phyloP scores from a whole-genome alignment of 2,113 vertebrate species.

The Hippolais icterina region DNA sequence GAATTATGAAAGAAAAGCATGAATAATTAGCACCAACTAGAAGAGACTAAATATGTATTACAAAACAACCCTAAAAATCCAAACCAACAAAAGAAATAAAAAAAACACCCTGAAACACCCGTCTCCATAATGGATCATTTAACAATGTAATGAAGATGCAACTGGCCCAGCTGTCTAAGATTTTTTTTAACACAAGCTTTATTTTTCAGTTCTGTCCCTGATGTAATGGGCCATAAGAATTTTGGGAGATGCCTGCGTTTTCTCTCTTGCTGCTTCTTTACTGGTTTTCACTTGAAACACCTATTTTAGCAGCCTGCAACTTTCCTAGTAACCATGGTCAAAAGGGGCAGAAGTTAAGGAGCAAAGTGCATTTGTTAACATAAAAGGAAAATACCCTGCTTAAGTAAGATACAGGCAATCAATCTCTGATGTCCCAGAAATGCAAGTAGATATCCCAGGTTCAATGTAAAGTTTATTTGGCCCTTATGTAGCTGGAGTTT shows the following conservation, averaged over 20 bases:
- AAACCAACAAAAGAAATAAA: not conserved
- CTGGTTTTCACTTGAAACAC: not conserved
- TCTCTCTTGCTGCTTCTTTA: not conserved
- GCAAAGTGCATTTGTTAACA: not conserved
- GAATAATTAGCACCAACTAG: conserved; percentile 17
- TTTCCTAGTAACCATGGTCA: not conserved
- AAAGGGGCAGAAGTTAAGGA: not conserved
- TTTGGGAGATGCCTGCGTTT: not conserved
- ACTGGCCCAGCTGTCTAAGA: not conserved
- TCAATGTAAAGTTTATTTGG: not conserved
- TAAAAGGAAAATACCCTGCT: conserved; percentile 7
- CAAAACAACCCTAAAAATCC: not conserved
- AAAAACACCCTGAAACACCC: not conserved
- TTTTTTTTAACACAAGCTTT: not conserved
- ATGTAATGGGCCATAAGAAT: not conserved
- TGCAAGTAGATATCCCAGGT: not conserved
- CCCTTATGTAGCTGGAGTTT: conserved; percentile 62
- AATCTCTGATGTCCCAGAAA: conserved; percentile 3
- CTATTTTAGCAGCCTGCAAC: not conserved
- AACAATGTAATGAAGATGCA: not conserved
- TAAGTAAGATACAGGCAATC: not conserved
- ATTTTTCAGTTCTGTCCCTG: not conserved
- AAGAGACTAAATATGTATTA: not conserved
- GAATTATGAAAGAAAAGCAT: conserved; percentile 24
- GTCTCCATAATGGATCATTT: not conserved